Base-by-base conservation (phyloP, 2,113 vertebrate genomes). In the Pachyramphus minor region DNA sequence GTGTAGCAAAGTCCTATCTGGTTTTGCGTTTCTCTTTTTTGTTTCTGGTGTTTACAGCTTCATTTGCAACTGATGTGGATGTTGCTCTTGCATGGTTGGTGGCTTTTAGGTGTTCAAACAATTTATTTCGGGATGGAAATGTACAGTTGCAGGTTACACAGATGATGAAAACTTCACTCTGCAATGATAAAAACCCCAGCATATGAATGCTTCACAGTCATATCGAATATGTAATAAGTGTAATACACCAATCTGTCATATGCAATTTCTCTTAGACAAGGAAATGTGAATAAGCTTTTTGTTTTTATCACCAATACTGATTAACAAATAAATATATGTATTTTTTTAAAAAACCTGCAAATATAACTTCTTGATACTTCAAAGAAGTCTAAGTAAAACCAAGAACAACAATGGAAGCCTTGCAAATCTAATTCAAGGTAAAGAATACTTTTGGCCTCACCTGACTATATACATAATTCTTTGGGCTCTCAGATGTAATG, bases 61-160 rank as follows among this genome's bases (percentile, higher is more conserved):
- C 59, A 37, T 81, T 97, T 45, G 97, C 81, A 27, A 97, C 64
- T 0, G 93, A 69, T 9, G 95, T 44, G 17, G 96, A 62, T 25
- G 98, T 84, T 3, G 98, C 98, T 30, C 94, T 98, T 68, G 99
- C 98, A 8, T 99, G 99, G 66, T 99, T 99, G 7, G 98, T 99
- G 44, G 96, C 97, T 97, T 99, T 99, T 63, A 99, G 98, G 71
- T 99, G 99, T 91, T 99, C 99, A 77, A 99, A 99, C 68, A 99
- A 96, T 96, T 99, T 99, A 96, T 99, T 99, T 96, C 99, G 98
- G 8, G 99, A 99, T 53, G 98, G 63, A 97, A 99, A 99, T 42
- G 98, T 98, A 77, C 95, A 96, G 76, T 97, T 97, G 88, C 99
- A 99, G 69, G 98, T 98, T 71, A 98, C 98, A 72, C 99, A 99